Base-by-base conservation (phyloP, 2,888 invertebrate species). In the Maniola hyperantus region DNA sequence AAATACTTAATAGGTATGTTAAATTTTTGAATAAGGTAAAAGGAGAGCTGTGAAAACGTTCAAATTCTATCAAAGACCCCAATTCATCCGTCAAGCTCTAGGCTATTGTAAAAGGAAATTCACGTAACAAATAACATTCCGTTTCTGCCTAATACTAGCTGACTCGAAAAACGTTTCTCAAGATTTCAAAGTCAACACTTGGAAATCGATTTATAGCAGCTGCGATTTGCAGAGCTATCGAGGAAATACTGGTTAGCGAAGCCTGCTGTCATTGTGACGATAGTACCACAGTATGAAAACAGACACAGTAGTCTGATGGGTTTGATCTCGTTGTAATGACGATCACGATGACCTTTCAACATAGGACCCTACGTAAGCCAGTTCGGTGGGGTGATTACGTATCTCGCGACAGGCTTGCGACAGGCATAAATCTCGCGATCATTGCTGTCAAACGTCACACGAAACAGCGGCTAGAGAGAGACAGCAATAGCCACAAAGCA, bases 211-310 rank as follows among this genome's bases (percentile, higher is more conserved):
- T 75, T 71, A 67, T 68, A 72, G 66, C 70, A 71, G 70, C 60
- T 68, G 58, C 58, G 68, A 86, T 89, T 89, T 88, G 81, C 89
- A 84, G 79, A 87, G 88, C 88, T 82, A 79, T 89, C 78, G 86
- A 88, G 66, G 77, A 79, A 78, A 77, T 82, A 79, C 74, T 78
- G 79, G 81, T 80, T 82, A 78, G 79, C 77, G 74, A 70, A 78
- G 75, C 77, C 73, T 73, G 73, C 77, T 71, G 79, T 82, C 81
- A 76, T 74, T 79, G 76, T 78, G 77, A 80, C 78, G 39, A 39
- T n/a, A 2, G 42, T 15, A 11, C 18, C 6, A 26, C 26, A 26
- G 26, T 26, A 26, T 26, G 1, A 26, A 26, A 4, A 1, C 2
- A 26, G 26, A 26, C 26, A 26, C 26, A 4, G 26, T 4, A 42